Base-by-base conservation (phyloP, 1,140 invertebrate genomes). In the Metopolophium dirhodum region DNA sequence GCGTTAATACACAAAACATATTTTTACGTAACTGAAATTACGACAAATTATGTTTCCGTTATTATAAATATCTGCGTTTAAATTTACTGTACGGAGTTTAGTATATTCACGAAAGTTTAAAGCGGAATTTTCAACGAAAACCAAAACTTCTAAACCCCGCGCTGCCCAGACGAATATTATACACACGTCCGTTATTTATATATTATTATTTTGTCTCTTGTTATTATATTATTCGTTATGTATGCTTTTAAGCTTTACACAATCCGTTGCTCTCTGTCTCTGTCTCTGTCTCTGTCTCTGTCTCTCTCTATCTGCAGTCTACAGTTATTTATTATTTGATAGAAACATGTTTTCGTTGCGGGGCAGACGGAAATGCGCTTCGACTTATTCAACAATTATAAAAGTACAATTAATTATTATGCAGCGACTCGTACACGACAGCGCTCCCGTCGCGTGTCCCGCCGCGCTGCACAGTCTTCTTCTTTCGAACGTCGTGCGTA, bases 331-430 rank as follows among this genome's bases (percentile, higher is more conserved):
- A 47, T 45, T 86, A 30, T 47, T 86, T 14, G 22, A 26, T 77
- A 35, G n/a, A 77, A 77, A 77, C 61, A 77, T 77, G 61, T 77
- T n/a, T 68, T n/a, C n/a, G 11, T 68, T 7, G 61, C 22, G 30
- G 11, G 14, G 14, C 30, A 4, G n/a, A 35, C n/a, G 61, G 23
- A 45, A 87, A 87, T 45, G 85, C 41, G 26, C 85, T 86, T 86
- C 45, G 23, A 47, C 41, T 41, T 41, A 77, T 47, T 49, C 26
- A 49, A 91, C 51, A 61, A 68, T 91, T 68, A 77, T 41, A 77
- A 91, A 91, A 23, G 14, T 30, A 91, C n/a, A 82, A 91, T 91
- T 91, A 61, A 91, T 91, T 91, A 49, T 30, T 51, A 57, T 14
- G 6, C 90, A 45, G 30, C 45, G 18, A 47, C 30, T n/a, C 30